phyloP scores from a whole-genome alignment of 2,797 vertebrate species.

The Myotis pilosus region DNA sequence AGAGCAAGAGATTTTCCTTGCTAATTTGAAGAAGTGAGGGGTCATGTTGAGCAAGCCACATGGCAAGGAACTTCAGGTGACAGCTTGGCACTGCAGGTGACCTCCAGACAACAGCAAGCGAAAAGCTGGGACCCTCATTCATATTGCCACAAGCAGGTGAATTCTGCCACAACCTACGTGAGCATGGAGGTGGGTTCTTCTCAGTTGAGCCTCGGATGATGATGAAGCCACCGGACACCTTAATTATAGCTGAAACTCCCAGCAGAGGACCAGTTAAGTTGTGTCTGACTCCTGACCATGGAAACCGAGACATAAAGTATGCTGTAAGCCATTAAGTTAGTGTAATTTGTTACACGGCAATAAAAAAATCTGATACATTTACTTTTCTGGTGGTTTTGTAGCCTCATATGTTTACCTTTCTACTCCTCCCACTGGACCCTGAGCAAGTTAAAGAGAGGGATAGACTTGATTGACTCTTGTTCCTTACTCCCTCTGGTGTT shows the following conservation, averaged over 20 bases:
- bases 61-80: background rate
- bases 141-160: background rate
- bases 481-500: background rate
- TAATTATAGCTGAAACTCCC: background rate
- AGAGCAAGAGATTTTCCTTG: background rate
- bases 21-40: background rate
- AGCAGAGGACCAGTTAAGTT: background rate
- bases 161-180: background rate
- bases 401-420: background rate
- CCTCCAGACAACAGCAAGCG: background rate
- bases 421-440: background rate
- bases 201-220: background rate
- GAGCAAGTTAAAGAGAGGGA: background rate
- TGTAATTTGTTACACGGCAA: background rate
- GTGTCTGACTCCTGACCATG: background rate
- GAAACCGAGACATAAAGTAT: background rate
- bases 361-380: background rate
- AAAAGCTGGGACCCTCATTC: background rate
- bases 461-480: background rate
- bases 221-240: background rate
- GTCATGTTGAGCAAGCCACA: background rate
- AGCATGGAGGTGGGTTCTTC: background rate
- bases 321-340: background rate
- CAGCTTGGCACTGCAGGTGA: background rate
- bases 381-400: background rate